Percentiles rank a stretch among this genome's conserved stretches.
Conservation (phyloP, 1,140 invertebrate genomes). For the Drosophila arawakana region DNA sequence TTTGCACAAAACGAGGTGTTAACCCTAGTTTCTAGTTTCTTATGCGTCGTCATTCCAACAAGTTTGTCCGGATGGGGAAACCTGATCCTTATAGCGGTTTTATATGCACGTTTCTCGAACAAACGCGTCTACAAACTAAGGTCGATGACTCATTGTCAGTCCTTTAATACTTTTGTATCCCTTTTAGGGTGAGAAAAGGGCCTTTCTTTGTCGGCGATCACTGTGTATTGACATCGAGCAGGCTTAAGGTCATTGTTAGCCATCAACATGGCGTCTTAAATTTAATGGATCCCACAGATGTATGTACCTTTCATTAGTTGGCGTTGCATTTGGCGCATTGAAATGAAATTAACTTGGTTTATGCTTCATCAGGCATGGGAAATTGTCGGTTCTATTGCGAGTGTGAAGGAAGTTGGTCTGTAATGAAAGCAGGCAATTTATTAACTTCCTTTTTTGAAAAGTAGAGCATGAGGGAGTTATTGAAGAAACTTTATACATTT, state of each 20-base stretch:
- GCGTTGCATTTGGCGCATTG: conserved; percentile 50
- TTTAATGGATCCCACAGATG: conserved; percentile 38
- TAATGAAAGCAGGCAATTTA: not conserved
- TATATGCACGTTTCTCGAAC: conserved; percentile 2
- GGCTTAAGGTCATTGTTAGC: conserved; percentile 35
- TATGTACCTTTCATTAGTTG: conserved; percentile 39
- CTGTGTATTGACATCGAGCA: conserved; percentile 53
- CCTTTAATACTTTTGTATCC: conserved; percentile 32
- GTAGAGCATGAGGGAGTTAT: no score
- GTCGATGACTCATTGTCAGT: conserved; percentile 64
- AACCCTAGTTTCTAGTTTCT: conserved; percentile 20
- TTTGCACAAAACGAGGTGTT: conserved; percentile 16
- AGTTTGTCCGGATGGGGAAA: conserved; percentile 56
- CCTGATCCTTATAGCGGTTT: conserved; percentile 41
- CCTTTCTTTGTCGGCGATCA: conserved; percentile 46
- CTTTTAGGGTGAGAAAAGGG: conserved; percentile 48
- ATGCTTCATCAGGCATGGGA: conserved; percentile 73
- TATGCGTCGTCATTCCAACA: conserved; percentile 16
- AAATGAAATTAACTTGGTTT: conserved; percentile 42
- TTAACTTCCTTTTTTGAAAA: not conserved
- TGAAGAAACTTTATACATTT: no score
- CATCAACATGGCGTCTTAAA: conserved; percentile 13
- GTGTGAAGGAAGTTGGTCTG: not conserved
- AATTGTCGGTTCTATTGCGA: conserved; percentile 35
- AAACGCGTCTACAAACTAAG: conserved; percentile 21